Evolutionary conservation across 2,797 vertebrate genomes (phyloP).

Genomic region (Champsocephalus esox): DNA sequence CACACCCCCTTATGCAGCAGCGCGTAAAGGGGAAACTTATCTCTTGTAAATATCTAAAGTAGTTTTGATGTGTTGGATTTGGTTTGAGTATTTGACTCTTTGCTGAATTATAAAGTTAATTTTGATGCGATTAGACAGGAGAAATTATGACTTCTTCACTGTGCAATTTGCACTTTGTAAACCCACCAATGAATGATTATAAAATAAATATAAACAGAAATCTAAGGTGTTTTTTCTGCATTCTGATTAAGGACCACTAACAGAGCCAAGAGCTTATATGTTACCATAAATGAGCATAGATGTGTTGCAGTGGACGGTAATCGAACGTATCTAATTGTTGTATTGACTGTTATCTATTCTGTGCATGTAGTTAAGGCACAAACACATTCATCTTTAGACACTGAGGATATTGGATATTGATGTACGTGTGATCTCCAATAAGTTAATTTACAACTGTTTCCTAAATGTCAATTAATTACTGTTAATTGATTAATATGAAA

Average conservation of each 20-base stretch:
- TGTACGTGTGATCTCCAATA: not conserved
- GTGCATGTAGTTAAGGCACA: slow-evolving; percentile 27
- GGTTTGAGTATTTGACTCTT: not conserved
- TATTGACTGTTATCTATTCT: slow-evolving; percentile 39
- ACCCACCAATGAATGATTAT: too few relatives aligned
- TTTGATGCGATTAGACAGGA: not conserved
- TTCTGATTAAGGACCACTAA: slow-evolving; percentile 44
- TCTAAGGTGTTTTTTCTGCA: not conserved
- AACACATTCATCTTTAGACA: slow-evolving; percentile 12
- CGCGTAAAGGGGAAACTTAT: slow-evolving; percentile 9
- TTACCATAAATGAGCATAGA: slow-evolving; percentile 6
- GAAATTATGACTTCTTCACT: not conserved
- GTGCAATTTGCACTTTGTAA: too few relatives aligned
- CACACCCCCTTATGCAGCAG: slow-evolving; percentile 57
- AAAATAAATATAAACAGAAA: not conserved
- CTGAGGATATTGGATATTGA: not conserved
- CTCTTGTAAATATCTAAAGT: not conserved
- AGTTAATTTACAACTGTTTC: not conserved
- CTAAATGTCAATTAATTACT: not conserved
- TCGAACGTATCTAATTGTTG: slow-evolving; percentile 27
- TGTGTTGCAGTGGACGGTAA: slow-evolving; percentile 28
- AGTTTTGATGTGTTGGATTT: not conserved
- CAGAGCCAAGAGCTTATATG: slow-evolving; percentile 15
- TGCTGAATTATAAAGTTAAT: not conserved
- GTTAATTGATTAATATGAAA: slow-evolving; percentile 5